Evolutionary conservation across 2,888 invertebrate species (phyloP).

Genomic region (Polyommatus icarus): DNA sequence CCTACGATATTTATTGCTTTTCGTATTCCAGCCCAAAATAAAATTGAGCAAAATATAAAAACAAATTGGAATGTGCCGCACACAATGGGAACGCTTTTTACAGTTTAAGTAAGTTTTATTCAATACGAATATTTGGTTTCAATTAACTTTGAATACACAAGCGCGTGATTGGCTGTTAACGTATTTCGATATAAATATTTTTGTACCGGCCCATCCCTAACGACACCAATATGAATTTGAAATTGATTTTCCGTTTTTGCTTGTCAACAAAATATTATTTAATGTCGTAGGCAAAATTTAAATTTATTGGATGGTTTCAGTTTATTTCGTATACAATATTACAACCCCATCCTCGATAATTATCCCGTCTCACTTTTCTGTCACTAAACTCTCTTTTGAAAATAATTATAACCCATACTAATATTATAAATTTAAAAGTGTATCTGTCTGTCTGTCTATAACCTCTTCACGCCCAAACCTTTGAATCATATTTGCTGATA

Average conservation of each 20-base stretch:
- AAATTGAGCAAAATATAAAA: constrained; percentile 18
- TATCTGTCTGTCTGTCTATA: too few relatives aligned
- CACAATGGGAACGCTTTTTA: constrained; percentile 20
- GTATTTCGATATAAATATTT: constrained; percentile 22
- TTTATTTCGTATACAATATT: not conserved
- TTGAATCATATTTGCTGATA: too few relatives aligned
- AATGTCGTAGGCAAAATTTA: constrained; percentile 9
- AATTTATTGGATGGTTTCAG: not conserved
- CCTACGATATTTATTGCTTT: constrained; percentile 33
- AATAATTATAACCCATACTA: too few relatives aligned
- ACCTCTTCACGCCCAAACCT: too few relatives aligned
- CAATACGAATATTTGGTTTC: constrained; percentile 28
- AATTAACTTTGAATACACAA: constrained; percentile 22
- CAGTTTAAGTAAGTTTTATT: constrained; percentile 29
- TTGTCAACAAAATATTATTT: constrained; percentile 8
- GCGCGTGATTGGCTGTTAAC: constrained; percentile 20
- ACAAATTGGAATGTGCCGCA: constrained; percentile 12
- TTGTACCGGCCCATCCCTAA: constrained; percentile 14
- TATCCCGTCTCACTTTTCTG: not conserved
- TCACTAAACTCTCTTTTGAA: not conserved
- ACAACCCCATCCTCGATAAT: not conserved
- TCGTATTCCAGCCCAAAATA: constrained; percentile 31
- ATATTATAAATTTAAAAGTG: too few relatives aligned
- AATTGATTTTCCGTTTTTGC: constrained; percentile 5
- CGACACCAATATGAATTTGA: constrained; percentile 20